Conservation (phyloP, 2,888 invertebrate genomes). For the Sphaerophoria taeniata region DNA sequence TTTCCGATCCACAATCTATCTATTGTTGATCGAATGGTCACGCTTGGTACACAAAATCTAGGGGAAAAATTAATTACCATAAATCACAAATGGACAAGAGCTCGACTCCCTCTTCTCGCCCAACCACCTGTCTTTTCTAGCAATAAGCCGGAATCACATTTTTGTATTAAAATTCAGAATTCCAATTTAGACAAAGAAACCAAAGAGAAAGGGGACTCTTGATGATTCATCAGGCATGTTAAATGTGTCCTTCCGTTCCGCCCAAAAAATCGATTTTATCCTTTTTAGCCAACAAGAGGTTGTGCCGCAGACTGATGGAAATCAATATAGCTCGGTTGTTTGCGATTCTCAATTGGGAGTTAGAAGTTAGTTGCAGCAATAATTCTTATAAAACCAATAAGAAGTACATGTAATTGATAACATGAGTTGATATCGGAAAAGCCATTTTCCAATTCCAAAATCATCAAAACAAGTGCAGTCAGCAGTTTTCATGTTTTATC, state of each 20-base stretch:
- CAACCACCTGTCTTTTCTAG: not conserved
- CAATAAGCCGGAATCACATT: constrained; percentile 11
- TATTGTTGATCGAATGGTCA: constrained; percentile 55
- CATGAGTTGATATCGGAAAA: too few species aligned
- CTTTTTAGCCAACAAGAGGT: not conserved
- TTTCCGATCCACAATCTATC: constrained; percentile 15
- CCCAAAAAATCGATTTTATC: constrained; percentile 52
- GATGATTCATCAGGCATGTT: constrained; percentile 51
- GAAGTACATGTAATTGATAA: too few species aligned
- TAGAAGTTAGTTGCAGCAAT: not conserved
- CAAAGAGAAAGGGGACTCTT: not conserved
- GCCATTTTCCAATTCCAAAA: constrained; percentile 13
- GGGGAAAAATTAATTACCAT: constrained; percentile 50
- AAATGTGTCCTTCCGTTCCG: constrained; percentile 23
- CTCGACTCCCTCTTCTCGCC: not conserved
- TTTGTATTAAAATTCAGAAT: constrained; percentile 2
- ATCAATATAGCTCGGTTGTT: constrained; percentile 15
- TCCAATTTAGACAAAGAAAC: constrained; percentile 27
- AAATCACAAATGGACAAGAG: constrained; percentile 1
- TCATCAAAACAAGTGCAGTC: constrained; percentile 28
- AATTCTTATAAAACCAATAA: too few species aligned
- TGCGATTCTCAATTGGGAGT: constrained; percentile 34
- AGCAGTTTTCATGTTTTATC: constrained; percentile 12
- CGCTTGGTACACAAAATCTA: constrained; percentile 43
- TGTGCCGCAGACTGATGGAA: constrained; percentile 31